phyloP scores from a whole-genome alignment of 2,888 invertebrate genomes.

The Scaptomyza reducta region DNA sequence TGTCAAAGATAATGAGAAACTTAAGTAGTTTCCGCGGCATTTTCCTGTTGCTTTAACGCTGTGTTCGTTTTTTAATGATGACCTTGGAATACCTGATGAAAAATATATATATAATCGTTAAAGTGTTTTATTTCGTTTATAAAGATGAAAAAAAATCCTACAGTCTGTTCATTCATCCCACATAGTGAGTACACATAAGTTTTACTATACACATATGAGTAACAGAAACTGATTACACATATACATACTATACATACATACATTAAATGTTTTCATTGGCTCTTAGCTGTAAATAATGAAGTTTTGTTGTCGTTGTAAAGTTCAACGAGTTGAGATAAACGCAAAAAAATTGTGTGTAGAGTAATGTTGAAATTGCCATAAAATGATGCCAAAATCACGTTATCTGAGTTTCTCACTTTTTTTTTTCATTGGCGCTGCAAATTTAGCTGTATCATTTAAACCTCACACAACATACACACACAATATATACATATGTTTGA shows the following conservation, averaged over 20 bases:
- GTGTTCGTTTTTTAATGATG: not conserved
- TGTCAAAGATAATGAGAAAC: slow-evolving; percentile 96
- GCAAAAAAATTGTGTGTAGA: slow-evolving; percentile 26
- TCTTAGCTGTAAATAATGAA: not conserved
- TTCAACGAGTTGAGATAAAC: slow-evolving; percentile 27
- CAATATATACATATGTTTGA: slow-evolving; percentile 30
- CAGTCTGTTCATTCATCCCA: slow-evolving; percentile 3
- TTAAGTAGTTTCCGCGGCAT: slow-evolving; percentile 96
- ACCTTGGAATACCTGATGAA: slow-evolving; percentile 27
- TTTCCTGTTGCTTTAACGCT: slow-evolving; percentile 2
- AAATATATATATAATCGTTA: not conserved
- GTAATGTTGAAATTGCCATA: slow-evolving; percentile 42
- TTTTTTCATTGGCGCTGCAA: slow-evolving; percentile 39
- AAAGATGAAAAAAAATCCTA: not conserved
- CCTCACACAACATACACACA: slow-evolving; percentile 6
- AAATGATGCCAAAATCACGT: slow-evolving; percentile 37
- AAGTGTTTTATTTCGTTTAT: not conserved
- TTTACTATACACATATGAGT: not conserved
- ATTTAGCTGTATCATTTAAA: slow-evolving; percentile 15
- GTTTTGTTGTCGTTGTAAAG: slow-evolving; percentile 13
- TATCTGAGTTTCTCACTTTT: slow-evolving; percentile 51
- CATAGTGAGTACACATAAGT: not conserved
- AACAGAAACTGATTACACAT: not conserved
- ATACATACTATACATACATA: not conserved
- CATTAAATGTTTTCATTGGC: not conserved